Evolutionary conservation across 2,113 vertebrate species (phyloP), one percentile per base, ranked within the genome.

Genomic region (Psammodynastes pulverulentus): DNA sequence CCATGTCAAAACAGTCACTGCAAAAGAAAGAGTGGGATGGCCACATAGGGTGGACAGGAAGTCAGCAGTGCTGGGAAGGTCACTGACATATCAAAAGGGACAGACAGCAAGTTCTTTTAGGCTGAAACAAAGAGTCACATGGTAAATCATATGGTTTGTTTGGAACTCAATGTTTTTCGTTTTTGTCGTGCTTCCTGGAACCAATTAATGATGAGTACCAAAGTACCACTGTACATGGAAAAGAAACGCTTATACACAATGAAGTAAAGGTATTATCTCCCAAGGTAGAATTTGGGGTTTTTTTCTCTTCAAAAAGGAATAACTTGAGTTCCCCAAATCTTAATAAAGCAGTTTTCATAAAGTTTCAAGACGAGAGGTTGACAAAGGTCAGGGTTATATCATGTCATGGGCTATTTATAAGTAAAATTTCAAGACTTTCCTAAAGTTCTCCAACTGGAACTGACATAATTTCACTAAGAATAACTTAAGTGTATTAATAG

Each of bases 261-360:
- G 94, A 43, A 95, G 23, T n/a, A 87, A 89, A 84, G 3, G 8
- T 46, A 29, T 45, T 79, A 89, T 90, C 10, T 87, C 24, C 53
- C 54, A 48, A 3, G 0, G 45, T 52, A 8, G n/a, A 5, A 1
- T 48, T 56, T 5, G 58, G 5, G 67, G 2, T 0, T 0, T 45
- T 4, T 79, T 39, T 39, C 34, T 39, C 15, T 21, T 0, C 62
- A 43, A 92, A 9, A 0, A 0, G n/a, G 67, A 12, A 45, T 34
- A 54, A 52, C n/a, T 54, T 9, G 10, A 26, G n/a, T 39, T 26
- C 8, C 46, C 52, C 1, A 23, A 0, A 3, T 0, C 3, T 51
- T 26, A 34, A 45, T 0, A 58, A 84, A 39, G 26, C 13, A 24
- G 21, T 56, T 56, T 26, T 58, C 5, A 34, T 19, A 39, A 15